Evolutionary conservation across 2,113 vertebrate species (phyloP).

Genomic region (Paradoxurus hermaphroditus): DNA sequence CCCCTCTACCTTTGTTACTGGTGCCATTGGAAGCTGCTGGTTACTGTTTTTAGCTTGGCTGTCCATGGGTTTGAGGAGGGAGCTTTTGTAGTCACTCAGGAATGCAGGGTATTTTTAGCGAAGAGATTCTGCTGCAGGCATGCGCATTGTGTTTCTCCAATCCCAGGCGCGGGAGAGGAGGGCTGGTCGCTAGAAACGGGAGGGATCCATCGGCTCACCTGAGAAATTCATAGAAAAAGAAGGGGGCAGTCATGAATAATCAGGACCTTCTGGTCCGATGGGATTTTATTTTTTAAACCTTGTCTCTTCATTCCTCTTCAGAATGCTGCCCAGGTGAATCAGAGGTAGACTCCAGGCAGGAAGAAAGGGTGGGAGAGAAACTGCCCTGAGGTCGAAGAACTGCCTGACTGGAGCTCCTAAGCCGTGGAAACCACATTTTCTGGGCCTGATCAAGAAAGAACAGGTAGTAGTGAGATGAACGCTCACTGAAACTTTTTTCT

Average conservation of each 20-base stretch:
- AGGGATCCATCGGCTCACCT: slow-evolving; percentile 57
- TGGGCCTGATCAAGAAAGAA: not conserved
- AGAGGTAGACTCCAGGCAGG: slow-evolving; percentile 2
- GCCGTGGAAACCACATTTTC: not conserved
- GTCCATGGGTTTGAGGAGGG: slow-evolving; percentile 75
- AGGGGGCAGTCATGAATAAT: not conserved
- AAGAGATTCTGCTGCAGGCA: slow-evolving; percentile 69
- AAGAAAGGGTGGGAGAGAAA: not conserved
- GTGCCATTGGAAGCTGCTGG: slow-evolving; percentile 79
- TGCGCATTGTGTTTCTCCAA: slow-evolving; percentile 65
- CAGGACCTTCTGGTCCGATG: not conserved
- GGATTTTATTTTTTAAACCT: not conserved
- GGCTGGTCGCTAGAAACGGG: slow-evolving; percentile 56
- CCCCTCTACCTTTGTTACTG: slow-evolving; percentile 78
- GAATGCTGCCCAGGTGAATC: not conserved
- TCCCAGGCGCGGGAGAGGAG: slow-evolving; percentile 61
- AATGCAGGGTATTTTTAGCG: slow-evolving; percentile 83
- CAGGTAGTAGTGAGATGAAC: not conserved
- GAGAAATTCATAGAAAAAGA: slow-evolving; percentile 69
- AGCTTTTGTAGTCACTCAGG: slow-evolving; percentile 80
- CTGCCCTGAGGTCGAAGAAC: not conserved
- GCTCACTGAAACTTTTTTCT: not conserved
- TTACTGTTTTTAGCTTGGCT: slow-evolving; percentile 82
- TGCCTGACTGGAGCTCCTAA: not conserved
- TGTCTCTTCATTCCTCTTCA: not conserved